These are phyloP conservation scores for Oxyura jamaicensis DNA, from an alignment of 2,113 vertebrate genomes.

Conservation along the genomic window DNA sequence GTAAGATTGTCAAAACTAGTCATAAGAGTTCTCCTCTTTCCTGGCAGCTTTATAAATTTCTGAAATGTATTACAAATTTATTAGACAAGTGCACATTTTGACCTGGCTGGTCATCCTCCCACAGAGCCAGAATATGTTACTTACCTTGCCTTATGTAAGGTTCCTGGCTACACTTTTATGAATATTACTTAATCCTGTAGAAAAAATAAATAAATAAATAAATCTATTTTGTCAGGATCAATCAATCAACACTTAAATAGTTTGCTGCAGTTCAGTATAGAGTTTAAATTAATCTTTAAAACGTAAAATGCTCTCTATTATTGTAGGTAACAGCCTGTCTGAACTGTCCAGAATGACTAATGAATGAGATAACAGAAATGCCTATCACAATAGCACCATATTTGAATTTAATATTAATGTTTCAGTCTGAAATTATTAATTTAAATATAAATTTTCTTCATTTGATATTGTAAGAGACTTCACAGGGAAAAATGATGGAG, in stretches of 20 bases:
- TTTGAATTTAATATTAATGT: slow-evolving; percentile 62
- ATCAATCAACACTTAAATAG: slow-evolving; percentile 1
- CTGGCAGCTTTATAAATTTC: neutral
- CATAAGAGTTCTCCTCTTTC: neutral
- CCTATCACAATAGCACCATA: slow-evolving; percentile 45
- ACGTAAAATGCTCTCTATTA: slow-evolving; percentile 36
- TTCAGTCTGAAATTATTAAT: slow-evolving; percentile 14
- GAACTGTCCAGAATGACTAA: slow-evolving; percentile 64
- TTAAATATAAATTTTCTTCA: slow-evolving; percentile 16
- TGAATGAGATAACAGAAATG: slow-evolving; percentile 59
- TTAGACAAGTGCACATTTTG: neutral
- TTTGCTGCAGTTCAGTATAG: neutral
- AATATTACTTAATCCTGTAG: neutral
- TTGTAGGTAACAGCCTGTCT: slow-evolving; percentile 30
- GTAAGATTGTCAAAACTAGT: neutral
- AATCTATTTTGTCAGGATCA: neutral
- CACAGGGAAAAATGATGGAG: neutral
- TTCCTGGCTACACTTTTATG: neutral
- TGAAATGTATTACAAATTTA: neutral
- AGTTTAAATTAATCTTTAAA: slow-evolving; percentile 20
- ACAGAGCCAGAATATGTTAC: neutral
- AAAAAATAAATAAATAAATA: neutral
- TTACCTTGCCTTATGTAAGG: neutral
- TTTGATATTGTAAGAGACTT: slow-evolving; percentile 15
- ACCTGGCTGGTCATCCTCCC: neutral